Percentiles rank a stretch among this genome's conserved stretches.
Evolutionary conservation across 2,888 invertebrate species (phyloP).

Genomic region (Periphyllus acericola): DNA sequence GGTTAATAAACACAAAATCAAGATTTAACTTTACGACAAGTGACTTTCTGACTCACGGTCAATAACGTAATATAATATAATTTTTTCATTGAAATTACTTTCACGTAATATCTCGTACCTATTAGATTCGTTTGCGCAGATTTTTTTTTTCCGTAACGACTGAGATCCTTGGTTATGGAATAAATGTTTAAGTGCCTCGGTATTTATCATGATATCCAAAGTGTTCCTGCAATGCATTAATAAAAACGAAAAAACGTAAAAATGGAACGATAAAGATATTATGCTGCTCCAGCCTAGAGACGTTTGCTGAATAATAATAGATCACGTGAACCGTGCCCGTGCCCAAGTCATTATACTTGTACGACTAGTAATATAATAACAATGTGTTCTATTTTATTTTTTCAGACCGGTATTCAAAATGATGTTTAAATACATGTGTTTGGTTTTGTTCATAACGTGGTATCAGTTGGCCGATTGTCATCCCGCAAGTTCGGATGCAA

Average conservation of each 20-base stretch:
- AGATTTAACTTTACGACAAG: conserved; percentile 17
- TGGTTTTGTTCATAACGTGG: conserved; percentile 54
- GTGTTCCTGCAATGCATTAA: not conserved
- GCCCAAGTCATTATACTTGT: no score
- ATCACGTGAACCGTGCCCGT: no score
- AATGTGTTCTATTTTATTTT: not conserved
- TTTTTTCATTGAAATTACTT: conserved; percentile 8
- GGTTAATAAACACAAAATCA: not conserved
- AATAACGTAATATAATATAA: not conserved
- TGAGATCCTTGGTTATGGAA: not conserved
- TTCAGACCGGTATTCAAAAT: conserved; percentile 56
- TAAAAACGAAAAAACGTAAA: not conserved
- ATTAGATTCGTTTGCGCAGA: no score
- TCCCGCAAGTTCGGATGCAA: conserved; percentile 9
- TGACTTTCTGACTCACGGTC: not conserved
- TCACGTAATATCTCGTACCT: not conserved
- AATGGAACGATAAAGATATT: not conserved
- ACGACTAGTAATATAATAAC: not conserved
- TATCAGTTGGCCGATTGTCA: conserved; percentile 56
- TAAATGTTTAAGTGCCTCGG: no score
- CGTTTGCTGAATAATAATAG: not conserved
- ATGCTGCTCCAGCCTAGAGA: not conserved
- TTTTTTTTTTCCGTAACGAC: not conserved
- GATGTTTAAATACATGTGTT: conserved; percentile 58
- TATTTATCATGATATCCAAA: not conserved